phyloP scores from a whole-genome alignment of 2,113 vertebrate species.

The Numenius arquata region DNA sequence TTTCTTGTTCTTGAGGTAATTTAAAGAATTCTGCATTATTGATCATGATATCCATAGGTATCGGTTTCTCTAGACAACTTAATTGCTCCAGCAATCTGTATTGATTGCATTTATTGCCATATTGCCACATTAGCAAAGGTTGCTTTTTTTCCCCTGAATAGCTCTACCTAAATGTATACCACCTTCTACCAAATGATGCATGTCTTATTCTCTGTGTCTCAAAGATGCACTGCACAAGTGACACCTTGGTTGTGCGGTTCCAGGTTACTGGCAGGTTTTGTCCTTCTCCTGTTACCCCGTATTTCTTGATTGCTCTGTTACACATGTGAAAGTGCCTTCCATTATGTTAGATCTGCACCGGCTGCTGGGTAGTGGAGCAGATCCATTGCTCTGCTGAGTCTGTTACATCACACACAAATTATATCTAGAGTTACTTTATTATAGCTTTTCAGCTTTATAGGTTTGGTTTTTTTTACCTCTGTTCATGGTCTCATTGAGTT shows the following conservation, averaged over 20 bases:
- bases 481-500: neutral
- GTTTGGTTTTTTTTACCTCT: neutral
- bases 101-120: neutral
- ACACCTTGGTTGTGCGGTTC: neutral
- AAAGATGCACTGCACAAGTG: neutral
- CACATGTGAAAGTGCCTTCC: neutral
- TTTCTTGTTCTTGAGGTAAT: neutral
- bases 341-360: neutral
- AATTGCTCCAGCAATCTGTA: neutral
- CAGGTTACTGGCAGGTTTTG: neutral
- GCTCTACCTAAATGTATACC: neutral
- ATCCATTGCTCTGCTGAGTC: neutral
- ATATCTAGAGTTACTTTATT: neutral
- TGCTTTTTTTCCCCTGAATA: neutral
- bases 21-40: neutral
- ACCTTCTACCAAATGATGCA: neutral
- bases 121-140: neutral
- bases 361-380: neutral
- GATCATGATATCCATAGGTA: neutral
- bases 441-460: neutral
- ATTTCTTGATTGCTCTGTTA: neutral
- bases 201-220: neutral
- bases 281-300: neutral
- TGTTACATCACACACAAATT: neutral
- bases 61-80: neutral